phyloP scores from a whole-genome alignment of 2,113 vertebrate species.

The Myrmecophaga tridactyla region DNA sequence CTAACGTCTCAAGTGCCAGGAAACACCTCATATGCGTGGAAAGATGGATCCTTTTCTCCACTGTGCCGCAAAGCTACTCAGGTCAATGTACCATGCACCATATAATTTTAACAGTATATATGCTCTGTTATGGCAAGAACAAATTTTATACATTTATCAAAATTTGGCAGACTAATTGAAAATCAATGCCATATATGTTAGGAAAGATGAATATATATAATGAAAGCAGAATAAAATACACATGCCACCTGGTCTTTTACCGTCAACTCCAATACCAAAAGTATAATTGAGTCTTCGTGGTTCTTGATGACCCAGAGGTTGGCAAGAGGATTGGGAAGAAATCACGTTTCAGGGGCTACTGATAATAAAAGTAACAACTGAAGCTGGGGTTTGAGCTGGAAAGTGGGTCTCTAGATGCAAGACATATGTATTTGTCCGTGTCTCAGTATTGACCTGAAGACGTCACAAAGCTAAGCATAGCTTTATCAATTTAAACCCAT shows the following conservation, averaged over 20 bases:
- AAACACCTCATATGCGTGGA: neutral
- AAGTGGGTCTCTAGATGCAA: neutral
- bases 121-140: neutral
- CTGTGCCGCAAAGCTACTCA: no score
- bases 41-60: neutral
- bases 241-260: neutral
- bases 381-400: neutral
- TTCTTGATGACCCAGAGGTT: neutral
- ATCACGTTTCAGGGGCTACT: neutral
- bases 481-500: neutral
- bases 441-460: neutral
- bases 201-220: neutral
- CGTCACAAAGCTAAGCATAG: neutral
- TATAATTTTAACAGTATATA: neutral
- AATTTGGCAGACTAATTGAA: constrained; percentile 6
- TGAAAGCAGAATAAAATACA: constrained; percentile 32
- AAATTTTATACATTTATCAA: neutral
- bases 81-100: neutral
- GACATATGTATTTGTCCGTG: neutral
- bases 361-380: neutral
- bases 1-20: neutral
- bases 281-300: neutral
- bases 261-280: constrained; percentile 12
- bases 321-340: neutral
- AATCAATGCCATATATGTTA: neutral